Percentiles rank a stretch among this genome's conserved stretches.
Evolutionary conservation across 2,797 vertebrate genomes (phyloP).

Genomic region (Tangara arthus): DNA sequence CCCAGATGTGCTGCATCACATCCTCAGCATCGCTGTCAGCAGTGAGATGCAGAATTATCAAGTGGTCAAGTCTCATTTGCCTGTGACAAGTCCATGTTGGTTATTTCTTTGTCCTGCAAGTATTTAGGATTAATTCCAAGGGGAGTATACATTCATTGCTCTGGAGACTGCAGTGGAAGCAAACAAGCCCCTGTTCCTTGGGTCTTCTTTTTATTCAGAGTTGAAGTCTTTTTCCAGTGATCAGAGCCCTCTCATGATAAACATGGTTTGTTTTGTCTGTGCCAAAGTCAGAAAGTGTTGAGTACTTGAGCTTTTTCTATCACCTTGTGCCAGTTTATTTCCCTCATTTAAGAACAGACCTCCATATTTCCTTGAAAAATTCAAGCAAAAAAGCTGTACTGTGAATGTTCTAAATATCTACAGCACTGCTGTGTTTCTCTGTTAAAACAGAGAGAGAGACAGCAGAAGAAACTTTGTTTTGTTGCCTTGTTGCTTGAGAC

Average conservation of each 20-base stretch:
- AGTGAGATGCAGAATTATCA: background rate
- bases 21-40: background rate
- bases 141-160: background rate
- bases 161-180: background rate
- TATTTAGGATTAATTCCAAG: background rate
- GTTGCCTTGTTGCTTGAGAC: background rate
- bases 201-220: background rate
- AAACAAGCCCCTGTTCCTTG: background rate
- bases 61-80: background rate
- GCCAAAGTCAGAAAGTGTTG: background rate
- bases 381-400: background rate
- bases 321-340: background rate
- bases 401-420: background rate
- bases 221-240: background rate
- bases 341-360: background rate
- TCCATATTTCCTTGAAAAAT: background rate
- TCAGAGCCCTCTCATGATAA: background rate
- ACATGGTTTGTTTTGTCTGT: background rate
- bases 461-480: background rate
- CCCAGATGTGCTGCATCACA: accelerated
- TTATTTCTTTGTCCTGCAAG: background rate
- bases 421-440: background rate
- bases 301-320: background rate
- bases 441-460: background rate
- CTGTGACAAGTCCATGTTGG: background rate